These are phyloP conservation scores for Andricus curvator DNA, from an alignment of 2,888 invertebrate species.

Conservation along the genomic window DNA sequence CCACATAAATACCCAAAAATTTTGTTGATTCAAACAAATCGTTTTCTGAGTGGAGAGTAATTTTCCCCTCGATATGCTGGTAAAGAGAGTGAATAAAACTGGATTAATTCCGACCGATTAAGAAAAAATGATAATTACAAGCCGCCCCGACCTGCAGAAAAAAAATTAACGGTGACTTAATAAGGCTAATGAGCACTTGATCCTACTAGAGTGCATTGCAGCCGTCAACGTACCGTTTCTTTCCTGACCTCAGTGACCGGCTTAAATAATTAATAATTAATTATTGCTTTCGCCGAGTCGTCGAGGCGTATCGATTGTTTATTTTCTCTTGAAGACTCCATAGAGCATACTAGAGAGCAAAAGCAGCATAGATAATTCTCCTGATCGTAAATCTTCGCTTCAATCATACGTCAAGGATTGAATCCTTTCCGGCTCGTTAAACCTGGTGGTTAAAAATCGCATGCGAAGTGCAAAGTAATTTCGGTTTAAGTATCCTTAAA, in stretches of 20 bases:
- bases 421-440: slow-evolving; percentile 21
- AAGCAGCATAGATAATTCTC: slow-evolving; percentile 1
- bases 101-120: neutral
- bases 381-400: slow-evolving; percentile 9
- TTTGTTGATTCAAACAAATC: too few relatives aligned
- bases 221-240: slow-evolving; percentile 45
- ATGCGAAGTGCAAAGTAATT: slow-evolving; percentile 1
- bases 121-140: slow-evolving; percentile 62
- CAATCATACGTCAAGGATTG: slow-evolving; percentile 18
- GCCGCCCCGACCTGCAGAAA: slow-evolving; percentile 57
- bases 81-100: neutral
- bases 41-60: too few relatives aligned
- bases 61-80: too few relatives aligned
- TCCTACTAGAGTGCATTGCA: slow-evolving; percentile 62
- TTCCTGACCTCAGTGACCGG: slow-evolving; percentile 48
- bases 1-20: too few relatives aligned
- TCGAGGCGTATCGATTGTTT: slow-evolving; percentile 6
- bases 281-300: slow-evolving; percentile 48
- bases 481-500: neutral
- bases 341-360: neutral
- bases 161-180: slow-evolving; percentile 59
- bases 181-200: slow-evolving; percentile 72
- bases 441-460: neutral
- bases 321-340: neutral
- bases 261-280: slow-evolving; percentile 50